Evolutionary conservation across 2,113 vertebrate genomes (phyloP), one percentile per base, ranked within the genome.

Genomic region (Crypturellus undulatus): DNA sequence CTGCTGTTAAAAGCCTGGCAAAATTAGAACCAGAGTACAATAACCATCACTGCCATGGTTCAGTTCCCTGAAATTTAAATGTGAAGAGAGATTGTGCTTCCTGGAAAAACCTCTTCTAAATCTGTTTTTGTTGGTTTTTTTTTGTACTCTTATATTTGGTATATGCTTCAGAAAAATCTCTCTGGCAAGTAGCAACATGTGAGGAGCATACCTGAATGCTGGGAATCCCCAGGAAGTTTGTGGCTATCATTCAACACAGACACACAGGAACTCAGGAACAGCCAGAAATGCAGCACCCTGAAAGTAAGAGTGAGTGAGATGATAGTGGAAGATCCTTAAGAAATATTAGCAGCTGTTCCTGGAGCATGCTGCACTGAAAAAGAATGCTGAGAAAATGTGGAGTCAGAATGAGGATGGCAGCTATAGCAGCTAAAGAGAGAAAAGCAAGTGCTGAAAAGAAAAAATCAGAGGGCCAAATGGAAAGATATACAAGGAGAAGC

Each of bases 211-310:
- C 3, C 6, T 38, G 42, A 78, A 24, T 2, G 4, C 1, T 0
- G 12, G 52, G 52, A 86, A 86, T 75, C 21, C 26, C 69, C 17
- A 59, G 42, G 28, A 68, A 56, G 4, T 78, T 47, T 90, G 47
- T 36, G 40, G 24, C 38, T 0, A 0, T 77, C 34, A 2, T 0
- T 54, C 3, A 5, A 16, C 43, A 38, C 30, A 54, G 36, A 42
- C 16, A 78, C 36, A 17, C 17, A 83, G 87, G 58, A 90, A 56
- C 1, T 0, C 1, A 16, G 36, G 24, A 71, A 51, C 60, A 91
- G 67, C 25, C 67, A 70, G 67, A 70, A 47, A 75, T 93, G 70
- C 78, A 89, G 59, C 78, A 22, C 72, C 38, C 59, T 13, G 10
- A 30, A 7, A 93, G 60, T 24, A 49, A 94, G 63, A 22, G 30